Percentiles rank a stretch among this genome's conserved stretches.
Conservation (phyloP, 2,113 vertebrate genomes). For the Astur gentilis region DNA sequence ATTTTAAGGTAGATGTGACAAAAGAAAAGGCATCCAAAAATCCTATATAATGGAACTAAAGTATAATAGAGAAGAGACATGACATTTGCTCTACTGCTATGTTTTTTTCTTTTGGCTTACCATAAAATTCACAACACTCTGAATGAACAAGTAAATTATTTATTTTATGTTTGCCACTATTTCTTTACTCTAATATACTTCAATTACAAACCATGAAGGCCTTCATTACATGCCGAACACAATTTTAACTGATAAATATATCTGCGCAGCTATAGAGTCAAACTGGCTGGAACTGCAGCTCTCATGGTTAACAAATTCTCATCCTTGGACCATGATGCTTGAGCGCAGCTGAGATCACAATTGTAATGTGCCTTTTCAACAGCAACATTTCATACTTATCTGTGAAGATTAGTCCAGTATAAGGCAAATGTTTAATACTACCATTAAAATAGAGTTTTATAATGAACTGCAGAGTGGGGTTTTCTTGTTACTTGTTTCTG, state of each 20-base stretch:
- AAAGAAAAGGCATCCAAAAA: not conserved
- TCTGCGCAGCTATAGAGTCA: not conserved
- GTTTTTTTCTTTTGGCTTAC: not conserved
- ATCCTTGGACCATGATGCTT: not conserved
- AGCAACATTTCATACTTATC: not conserved
- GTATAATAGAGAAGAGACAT: not conserved
- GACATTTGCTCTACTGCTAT: not conserved
- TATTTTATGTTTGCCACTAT: not conserved
- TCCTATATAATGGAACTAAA: not conserved
- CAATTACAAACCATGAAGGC: not conserved
- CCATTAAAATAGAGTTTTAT: not conserved
- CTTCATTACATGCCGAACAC: not conserved
- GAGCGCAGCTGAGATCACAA: not conserved
- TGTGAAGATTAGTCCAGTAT: not conserved
- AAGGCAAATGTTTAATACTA: not conserved
- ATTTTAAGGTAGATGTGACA: not conserved
- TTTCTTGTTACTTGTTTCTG: not conserved
- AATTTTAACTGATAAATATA: not conserved
- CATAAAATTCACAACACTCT: not conserved
- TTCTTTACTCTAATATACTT: not conserved
- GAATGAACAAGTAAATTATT: not conserved
- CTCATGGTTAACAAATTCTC: not conserved
- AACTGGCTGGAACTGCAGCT: not conserved
- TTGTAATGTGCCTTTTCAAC: not conserved
- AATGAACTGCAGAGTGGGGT: not conserved